Base-by-base conservation (phyloP, 2,113 vertebrate genomes). In the Serilophus lunatus region DNA sequence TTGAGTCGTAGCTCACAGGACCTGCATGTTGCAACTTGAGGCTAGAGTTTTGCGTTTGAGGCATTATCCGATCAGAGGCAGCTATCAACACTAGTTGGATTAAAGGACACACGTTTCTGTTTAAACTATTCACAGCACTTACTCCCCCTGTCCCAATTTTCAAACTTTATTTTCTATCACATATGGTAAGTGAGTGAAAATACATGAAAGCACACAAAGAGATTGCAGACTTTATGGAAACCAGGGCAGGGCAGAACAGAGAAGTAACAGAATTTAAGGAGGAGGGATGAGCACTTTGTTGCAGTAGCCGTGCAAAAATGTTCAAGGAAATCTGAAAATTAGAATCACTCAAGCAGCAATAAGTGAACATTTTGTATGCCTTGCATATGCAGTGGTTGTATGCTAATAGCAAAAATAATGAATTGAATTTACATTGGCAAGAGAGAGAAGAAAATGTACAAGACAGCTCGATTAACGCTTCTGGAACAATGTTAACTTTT, bases 331-430 rank as follows among this genome's bases (percentile, higher is more conserved):
- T 92, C 86, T 92, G 86, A 93, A 97, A 96, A 95, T 93, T 93
- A 88, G 95, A 93, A 88, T 83, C 88, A 84, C 76, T 96, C 93
- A 90, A 69, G 93, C 95, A 93, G 93, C 90, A 95, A 93, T 96
- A 95, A 95, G 70, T 81, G 93, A 96, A 93, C 88, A 86, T 95
- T 96, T 93, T 95, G 88, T 92, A 71, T 97, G 82, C 90, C 86
- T 96, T 83, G 92, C 90, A 82, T 95, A 89, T 95, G 93, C 93
- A 92, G 65, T 96, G 65, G 72, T 94, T 95, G 61, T 94, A 88
- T 95, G 90, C 86, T 96, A 93, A 96, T 95, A 86, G 92, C 65
- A 72, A 22, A 79, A 95, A 83, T 95, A 96, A 95, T 94, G 88
- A 92, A 92, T 92, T 95, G 78, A 78, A 90, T 97, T 96, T 96